Base-by-base conservation (phyloP, 2,888 invertebrate species). In the Leptarthrus brevirostris region DNA sequence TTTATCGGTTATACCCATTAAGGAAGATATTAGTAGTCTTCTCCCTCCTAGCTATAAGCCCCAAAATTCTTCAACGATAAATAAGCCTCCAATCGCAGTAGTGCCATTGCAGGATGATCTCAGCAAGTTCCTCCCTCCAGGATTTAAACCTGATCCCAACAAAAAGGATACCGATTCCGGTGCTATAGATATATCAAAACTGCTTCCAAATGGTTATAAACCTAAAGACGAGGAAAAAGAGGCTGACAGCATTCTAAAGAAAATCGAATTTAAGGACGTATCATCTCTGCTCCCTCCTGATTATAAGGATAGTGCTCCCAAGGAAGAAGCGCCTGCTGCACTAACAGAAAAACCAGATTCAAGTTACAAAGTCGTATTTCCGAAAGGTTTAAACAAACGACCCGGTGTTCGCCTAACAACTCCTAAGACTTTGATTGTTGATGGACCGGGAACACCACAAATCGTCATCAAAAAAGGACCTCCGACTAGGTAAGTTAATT, bases 401-500 rank as follows among this genome's bases (percentile, higher is more conserved):
- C 89, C 93, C 0, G 93, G 76, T 1, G 81, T 81, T 81, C 88
- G 74, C 81, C 84, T 79, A 83, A 89, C 80, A 87, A 90, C 92
- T 4, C 86, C 90, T 0, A 88, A 87, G 79, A 84, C 88, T 12
- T 80, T 80, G 0, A 76, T 66, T 10, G 79, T 78, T 1, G 86
- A 86, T 26, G 88, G 87, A 1, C 88, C 88, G 47, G 84, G 82
- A 73, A 83, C 86, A 1, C 86, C 88, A 0, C 82, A 86, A 0
- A 93, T 93, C 4, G 89, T 90, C 69, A 94, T 95, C 79, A 91
- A 92, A 77, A 94, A 93, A 83, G 95, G 94, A 78, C 94, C 94
- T 89, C 95, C 95, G 0, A 89, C 88, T 20, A 91, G 95, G 90
- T 92, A 86, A 14, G 16, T 26, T 24, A 10, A 47, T 12, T 47